phyloP scores from a whole-genome alignment of 2,797 vertebrate genomes.

The Acrossocheilus wenchowensis region DNA sequence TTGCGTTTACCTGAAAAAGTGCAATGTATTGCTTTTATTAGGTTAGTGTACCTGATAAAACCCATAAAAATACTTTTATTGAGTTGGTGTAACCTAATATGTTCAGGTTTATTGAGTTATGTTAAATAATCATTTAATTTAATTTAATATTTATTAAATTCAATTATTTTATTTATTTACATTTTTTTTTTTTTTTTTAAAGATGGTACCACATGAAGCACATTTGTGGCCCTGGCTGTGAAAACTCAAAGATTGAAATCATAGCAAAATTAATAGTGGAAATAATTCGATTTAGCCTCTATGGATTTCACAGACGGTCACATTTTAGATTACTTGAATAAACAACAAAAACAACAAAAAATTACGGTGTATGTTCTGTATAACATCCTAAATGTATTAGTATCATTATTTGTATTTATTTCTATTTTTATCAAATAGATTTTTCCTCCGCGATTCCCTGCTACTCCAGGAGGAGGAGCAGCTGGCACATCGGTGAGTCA shows the following conservation, averaged over 20 bases:
- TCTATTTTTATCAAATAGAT: slow-evolving; percentile 62
- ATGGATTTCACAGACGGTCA: not conserved
- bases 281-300: not conserved
- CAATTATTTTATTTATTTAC: not conserved
- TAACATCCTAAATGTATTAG: not conserved
- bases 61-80: not conserved
- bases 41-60: not conserved
- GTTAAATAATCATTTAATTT: not conserved
- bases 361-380: not conserved
- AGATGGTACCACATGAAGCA: not conserved
- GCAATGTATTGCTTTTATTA: not conserved
- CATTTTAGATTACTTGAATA: not conserved
- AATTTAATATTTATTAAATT: not conserved
- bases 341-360: not conserved
- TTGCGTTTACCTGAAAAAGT: too few relatives aligned
- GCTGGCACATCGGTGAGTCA: slow-evolving; percentile 65
- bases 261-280: not conserved
- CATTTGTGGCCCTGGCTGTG: not conserved
- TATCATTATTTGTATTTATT: not conserved
- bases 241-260: not conserved
- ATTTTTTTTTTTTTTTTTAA: not conserved
- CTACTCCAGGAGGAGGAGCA: slow-evolving; percentile 60
- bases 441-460: slow-evolving; percentile 69
- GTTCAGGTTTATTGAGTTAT: not conserved
- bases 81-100: not conserved